phyloP scores from a whole-genome alignment of 2,113 vertebrate species.

The Tyto alba region DNA sequence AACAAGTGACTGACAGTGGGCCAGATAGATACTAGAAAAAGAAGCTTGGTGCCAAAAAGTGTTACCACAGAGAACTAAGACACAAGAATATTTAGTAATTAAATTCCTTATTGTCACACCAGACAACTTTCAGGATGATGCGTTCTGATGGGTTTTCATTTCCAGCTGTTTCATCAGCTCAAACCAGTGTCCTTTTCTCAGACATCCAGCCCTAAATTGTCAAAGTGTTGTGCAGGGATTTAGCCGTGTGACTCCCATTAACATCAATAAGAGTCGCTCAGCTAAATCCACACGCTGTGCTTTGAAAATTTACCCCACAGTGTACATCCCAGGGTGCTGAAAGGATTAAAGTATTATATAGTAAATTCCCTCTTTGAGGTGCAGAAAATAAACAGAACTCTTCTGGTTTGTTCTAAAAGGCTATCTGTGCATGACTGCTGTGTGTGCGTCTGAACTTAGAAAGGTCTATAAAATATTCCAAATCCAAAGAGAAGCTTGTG shows the following conservation, averaged over 20 bases:
- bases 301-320: slow-evolving; percentile 72
- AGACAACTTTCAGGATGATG: slow-evolving; percentile 41
- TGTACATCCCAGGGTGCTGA: slow-evolving; percentile 66
- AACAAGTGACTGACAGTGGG: not conserved
- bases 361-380: slow-evolving; percentile 62
- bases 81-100: slow-evolving; percentile 44
- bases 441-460: not conserved
- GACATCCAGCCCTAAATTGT: slow-evolving; percentile 66
- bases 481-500: not conserved
- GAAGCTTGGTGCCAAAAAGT: not conserved
- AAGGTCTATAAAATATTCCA: slow-evolving; percentile 28
- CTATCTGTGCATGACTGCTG: slow-evolving; percentile 40
- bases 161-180: slow-evolving; percentile 68
- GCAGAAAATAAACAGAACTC: slow-evolving; percentile 40
- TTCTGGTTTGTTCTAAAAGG: slow-evolving; percentile 54
- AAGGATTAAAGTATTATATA: slow-evolving; percentile 73
- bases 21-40: not conserved
- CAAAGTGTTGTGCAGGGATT: slow-evolving; percentile 63
- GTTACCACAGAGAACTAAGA: slow-evolving; percentile 28
- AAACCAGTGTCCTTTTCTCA: slow-evolving; percentile 61
- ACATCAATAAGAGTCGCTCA: slow-evolving; percentile 65
- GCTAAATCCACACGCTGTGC: slow-evolving; percentile 62
- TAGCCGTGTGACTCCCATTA: slow-evolving; percentile 73
- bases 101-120: slow-evolving; percentile 44
- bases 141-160: slow-evolving; percentile 47